These are phyloP conservation scores for Schizopygopsis pylzovi DNA, from an alignment of 2,797 vertebrate genomes.

Conservation along the genomic window DNA sequence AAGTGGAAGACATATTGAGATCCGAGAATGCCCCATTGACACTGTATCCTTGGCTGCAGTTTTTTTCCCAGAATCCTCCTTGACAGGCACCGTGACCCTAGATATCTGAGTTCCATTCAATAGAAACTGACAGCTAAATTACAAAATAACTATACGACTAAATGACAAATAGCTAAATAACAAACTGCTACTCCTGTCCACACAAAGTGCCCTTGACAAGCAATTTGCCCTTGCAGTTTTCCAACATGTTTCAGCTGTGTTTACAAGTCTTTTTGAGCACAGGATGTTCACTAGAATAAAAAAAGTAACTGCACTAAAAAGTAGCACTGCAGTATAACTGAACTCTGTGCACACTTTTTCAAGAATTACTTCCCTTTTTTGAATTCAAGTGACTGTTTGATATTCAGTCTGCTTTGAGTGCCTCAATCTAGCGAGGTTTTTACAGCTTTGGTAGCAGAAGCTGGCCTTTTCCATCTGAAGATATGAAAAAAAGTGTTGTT, in stretches of 20 bases:
- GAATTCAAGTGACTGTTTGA: conserved; percentile 3
- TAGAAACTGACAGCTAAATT: conserved; percentile 38
- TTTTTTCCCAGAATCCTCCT: conserved; percentile 3
- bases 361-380: not conserved
- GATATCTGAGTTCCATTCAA: not conserved
- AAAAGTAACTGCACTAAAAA: not conserved
- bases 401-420: conserved; percentile 23
- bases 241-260: not conserved
- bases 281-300: not conserved
- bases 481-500: conserved; percentile 11
- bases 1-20: not conserved
- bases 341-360: conserved; percentile 18
- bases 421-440: conserved; percentile 6
- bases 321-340: not conserved
- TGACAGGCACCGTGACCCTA: not conserved
- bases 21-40: not conserved
- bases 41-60: conserved; percentile 16
- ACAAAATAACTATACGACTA: conserved; percentile 24
- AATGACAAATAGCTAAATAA: conserved; percentile 41
- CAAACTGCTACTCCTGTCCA: conserved; percentile 18
- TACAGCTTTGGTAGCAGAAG: not conserved
- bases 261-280: not conserved
- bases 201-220: conserved; percentile 26
- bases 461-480: conserved; percentile 20
- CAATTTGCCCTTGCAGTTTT: conserved; percentile 24